Evolutionary conservation across 2,888 invertebrate species (phyloP), one percentile per base, ranked within the genome.

Genomic region (Drosophila silvestris): DNA sequence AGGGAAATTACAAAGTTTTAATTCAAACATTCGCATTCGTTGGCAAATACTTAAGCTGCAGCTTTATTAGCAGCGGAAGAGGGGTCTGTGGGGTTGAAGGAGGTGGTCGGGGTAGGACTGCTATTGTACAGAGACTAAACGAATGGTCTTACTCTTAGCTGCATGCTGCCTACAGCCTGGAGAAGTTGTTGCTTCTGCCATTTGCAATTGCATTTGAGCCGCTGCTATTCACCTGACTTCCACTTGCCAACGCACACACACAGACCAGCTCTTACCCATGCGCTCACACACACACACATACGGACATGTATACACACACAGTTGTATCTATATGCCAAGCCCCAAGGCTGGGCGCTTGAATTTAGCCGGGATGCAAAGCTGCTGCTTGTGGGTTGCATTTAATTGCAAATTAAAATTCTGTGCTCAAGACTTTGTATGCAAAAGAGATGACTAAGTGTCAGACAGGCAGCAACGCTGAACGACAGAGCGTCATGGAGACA

Each of bases 391-490:
- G 90, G 87, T 81, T 89, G 87, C 84, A 89, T 91, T 91, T 91
- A 91, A 92, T 91, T 91, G 92, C 91, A 91, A 91, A 92, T 91
- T 91, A 91, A 91, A 92, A 92, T 91, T 92, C 92, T 90, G 83
- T 89, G 82, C 91, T 87, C 89, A 90, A 90, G 91, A 89, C 81
- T 78, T 81, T 82, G 81, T 87, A 81, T 74, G 80, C 75, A 82
- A 86, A 88, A 74, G 76, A 71, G 80, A 78, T 90, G 76, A 73
- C 77, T 75, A 89, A 73, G 70, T 19, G 63, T 47, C 58, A 47
- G 41, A 60, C 35, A 22, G 64, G 28, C 37, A 16, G 33, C 22
- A 54, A 14, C n/a, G 28, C 30, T 16, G 22, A 58, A 54, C 33
- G 56, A 66, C 75, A 62, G 32, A 58, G 70, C n/a, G 63, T 28